Percentiles rank a stretch among this genome's conserved stretches.
These are phyloP conservation scores for Acipenser oxyrinchus DNA, from an alignment of 2,797 vertebrate species.

Conservation along the genomic window DNA sequence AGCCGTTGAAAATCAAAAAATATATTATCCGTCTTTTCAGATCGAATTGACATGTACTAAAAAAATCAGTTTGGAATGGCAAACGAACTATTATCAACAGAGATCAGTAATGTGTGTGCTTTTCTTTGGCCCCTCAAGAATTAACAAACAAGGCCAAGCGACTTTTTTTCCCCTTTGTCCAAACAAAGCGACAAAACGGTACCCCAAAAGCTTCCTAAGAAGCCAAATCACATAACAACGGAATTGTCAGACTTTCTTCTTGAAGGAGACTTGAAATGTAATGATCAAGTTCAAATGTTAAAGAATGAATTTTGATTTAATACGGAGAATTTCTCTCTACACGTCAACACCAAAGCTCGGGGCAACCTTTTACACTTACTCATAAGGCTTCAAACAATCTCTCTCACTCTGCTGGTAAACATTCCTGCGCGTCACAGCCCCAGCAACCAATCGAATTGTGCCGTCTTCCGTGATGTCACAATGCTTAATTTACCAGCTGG, in stretches of 20 bases:
- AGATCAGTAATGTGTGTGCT: no score
- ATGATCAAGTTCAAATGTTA: constrained; percentile 5
- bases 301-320: no score
- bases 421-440: constrained; percentile 16
- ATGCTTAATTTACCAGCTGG: background rate
- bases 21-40: background rate
- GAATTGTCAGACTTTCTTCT: no score
- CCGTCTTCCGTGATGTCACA: constrained; percentile 16
- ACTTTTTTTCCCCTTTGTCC: constrained; percentile 34
- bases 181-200: constrained; percentile 21
- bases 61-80: background rate
- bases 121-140: no score
- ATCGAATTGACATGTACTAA: background rate
- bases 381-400: background rate
- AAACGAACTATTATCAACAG: no score
- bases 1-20: constrained; percentile 13
- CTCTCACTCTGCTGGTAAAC: constrained; percentile 33
- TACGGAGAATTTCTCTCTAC: background rate
- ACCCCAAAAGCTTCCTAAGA: constrained; percentile 21
- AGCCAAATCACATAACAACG: constrained; percentile 1
- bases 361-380: constrained; percentile 13
- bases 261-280: no score
- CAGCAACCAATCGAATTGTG: constrained; percentile 24
- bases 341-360: background rate
- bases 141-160: constrained; percentile 13